Evolutionary conservation across 2,113 vertebrate genomes (phyloP).

Genomic region (Centropus unirufus): DNA sequence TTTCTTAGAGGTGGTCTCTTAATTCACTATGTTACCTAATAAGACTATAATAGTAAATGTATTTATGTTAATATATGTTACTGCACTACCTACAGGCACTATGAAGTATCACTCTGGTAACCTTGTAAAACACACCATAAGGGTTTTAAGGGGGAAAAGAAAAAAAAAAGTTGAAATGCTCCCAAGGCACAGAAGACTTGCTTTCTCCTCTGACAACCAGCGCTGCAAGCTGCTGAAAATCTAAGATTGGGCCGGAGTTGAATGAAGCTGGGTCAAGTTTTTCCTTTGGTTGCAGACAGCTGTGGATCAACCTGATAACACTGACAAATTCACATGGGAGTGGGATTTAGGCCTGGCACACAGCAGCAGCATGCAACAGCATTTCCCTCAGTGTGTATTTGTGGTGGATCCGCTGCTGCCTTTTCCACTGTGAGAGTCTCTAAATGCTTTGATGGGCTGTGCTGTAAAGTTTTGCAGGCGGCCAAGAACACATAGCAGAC

Average conservation of each 20-base stretch:
- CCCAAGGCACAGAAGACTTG: neutral
- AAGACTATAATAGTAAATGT: neutral
- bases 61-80: neutral
- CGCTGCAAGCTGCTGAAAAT: neutral
- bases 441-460: neutral
- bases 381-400: neutral
- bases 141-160: neutral
- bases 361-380: neutral
- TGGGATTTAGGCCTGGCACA: neutral
- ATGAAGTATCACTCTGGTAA: neutral
- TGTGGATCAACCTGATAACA: neutral
- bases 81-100: neutral
- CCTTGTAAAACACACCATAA: neutral
- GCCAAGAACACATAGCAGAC: neutral
- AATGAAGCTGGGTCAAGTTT: neutral
- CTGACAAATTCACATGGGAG: neutral
- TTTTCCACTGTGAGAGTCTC: neutral
- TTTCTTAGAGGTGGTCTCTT: constrained; percentile 24
- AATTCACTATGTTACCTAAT: neutral
- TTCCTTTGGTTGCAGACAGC: neutral
- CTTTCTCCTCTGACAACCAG: neutral
- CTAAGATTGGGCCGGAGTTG: fast-evolving
- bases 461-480: neutral
- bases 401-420: neutral
- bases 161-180: neutral